Percentiles rank a stretch among this genome's conserved stretches.
These are phyloP conservation scores for Cataglyphis cursor DNA, from an alignment of 2,888 invertebrate species.

Conservation along the genomic window DNA sequence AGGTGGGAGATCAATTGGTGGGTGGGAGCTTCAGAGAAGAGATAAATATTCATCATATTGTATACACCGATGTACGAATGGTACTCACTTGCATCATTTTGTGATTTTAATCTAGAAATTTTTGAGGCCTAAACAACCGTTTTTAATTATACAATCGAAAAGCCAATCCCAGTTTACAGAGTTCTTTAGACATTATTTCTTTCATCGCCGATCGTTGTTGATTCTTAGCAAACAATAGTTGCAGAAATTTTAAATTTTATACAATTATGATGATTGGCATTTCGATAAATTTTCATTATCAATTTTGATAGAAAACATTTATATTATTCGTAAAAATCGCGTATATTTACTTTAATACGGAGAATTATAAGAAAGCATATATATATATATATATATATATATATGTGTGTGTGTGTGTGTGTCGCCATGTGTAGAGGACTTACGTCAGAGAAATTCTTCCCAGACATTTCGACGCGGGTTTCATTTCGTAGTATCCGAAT, in stretches of 20 bases:
- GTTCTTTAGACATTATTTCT: background rate
- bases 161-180: conserved; percentile 30
- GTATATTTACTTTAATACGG: conserved; percentile 9
- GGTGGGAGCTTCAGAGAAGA: conserved; percentile 13
- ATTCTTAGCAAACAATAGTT: background rate
- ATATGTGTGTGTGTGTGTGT: no score
- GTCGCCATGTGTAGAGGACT: conserved; percentile 49
- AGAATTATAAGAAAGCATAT: conserved; percentile 10
- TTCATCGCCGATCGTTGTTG: background rate
- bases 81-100: conserved; percentile 55
- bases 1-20: background rate
- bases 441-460: conserved; percentile 67
- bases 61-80: conserved; percentile 53
- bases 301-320: background rate
- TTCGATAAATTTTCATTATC: conserved; percentile 3
- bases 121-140: conserved; percentile 57
- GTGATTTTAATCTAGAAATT: conserved; percentile 63
- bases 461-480: conserved; percentile 69
- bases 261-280: background rate
- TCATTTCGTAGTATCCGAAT: conserved; percentile 14
- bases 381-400: background rate
- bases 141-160: conserved; percentile 62
- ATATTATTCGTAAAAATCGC: background rate
- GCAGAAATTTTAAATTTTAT: background rate
- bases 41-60: conserved; percentile 55